A percentile compares a stretch with the other conserved stretches of the same genome.
Evolutionary conservation across 2,888 invertebrate species (phyloP).

Genomic region (Aphrophora alni): DNA sequence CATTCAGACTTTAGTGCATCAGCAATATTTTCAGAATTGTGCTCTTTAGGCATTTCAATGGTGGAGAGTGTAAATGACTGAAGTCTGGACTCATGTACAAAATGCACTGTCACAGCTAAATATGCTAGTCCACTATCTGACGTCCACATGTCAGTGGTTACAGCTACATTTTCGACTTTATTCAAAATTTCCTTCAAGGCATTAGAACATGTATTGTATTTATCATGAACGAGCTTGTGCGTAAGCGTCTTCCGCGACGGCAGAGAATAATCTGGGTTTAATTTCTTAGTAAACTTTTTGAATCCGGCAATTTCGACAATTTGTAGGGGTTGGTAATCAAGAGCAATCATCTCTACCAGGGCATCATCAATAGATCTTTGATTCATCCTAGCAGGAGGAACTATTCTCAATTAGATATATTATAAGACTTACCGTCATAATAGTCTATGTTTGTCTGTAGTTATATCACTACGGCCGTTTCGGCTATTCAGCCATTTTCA

Average conservation of each 20-base stretch:
- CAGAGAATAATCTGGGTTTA: constrained; percentile 7
- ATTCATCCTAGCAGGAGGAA: neutral
- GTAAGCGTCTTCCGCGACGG: neutral
- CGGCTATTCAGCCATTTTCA: too few relatives aligned
- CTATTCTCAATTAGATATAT: too few relatives aligned
- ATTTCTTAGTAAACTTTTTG: neutral
- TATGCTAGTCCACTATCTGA: neutral
- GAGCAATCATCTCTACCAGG: neutral
- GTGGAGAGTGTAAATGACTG: neutral
- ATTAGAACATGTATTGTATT: too few relatives aligned
- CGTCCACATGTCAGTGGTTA: constrained; percentile 15
- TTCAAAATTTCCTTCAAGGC: constrained; percentile 7
- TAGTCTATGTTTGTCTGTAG: too few relatives aligned
- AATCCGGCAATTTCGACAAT: constrained; percentile 16
- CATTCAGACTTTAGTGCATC: neutral
- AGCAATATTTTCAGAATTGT: neutral
- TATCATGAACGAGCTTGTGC: neutral
- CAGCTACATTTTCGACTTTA: neutral
- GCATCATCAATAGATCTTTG: constrained; percentile 11
- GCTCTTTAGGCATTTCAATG: neutral
- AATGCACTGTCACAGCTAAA: neutral
- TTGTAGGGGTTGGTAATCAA: constrained; percentile 7
- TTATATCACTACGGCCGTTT: too few relatives aligned
- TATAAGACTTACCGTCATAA: too few relatives aligned
- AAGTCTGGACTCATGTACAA: neutral